These are phyloP conservation scores for Amphipyra berbera DNA, from an alignment of 2,888 invertebrate species.

Conservation along the genomic window DNA sequence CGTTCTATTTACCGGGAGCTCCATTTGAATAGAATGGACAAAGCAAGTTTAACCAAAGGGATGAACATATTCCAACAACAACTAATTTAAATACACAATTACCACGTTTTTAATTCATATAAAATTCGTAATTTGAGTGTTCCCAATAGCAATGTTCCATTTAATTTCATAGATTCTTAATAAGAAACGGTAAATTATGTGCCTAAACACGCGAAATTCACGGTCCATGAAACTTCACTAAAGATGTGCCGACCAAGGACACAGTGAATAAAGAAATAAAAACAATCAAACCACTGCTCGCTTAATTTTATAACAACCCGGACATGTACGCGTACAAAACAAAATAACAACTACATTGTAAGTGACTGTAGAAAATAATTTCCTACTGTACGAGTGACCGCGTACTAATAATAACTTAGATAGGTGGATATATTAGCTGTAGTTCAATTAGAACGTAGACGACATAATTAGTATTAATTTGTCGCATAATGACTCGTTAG, in stretches of 20 bases:
- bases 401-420: slow-evolving; percentile 41
- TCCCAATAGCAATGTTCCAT: slow-evolving; percentile 1
- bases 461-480: slow-evolving; percentile 35
- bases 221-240: slow-evolving; percentile 74
- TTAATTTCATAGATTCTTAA: slow-evolving; percentile 21
- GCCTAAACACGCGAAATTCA: slow-evolving; percentile 72
- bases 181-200: slow-evolving; percentile 33
- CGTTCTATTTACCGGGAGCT: slow-evolving; percentile 77
- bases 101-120: slow-evolving; percentile 33
- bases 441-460: slow-evolving; percentile 32
- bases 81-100: slow-evolving; percentile 42
- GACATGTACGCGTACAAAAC: slow-evolving; percentile 57
- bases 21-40: slow-evolving; percentile 82
- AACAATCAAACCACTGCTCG: slow-evolving; percentile 63
- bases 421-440: slow-evolving; percentile 17
- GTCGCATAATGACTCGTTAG: slow-evolving; percentile 19
- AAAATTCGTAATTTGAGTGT: neutral
- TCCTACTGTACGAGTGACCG: slow-evolving; percentile 48
- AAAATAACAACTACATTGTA: slow-evolving; percentile 57
- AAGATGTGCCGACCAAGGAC: slow-evolving; percentile 79
- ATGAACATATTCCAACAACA: slow-evolving; percentile 55
- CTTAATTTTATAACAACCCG: slow-evolving; percentile 63
- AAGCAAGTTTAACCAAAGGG: slow-evolving; percentile 61
- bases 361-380: slow-evolving; percentile 57
- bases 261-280: slow-evolving; percentile 68